A percentile compares a stretch with the other conserved stretches of the same genome.
Conservation (phyloP, 64 coral and sea anemone genomes). For the Dendrophyllia cribrosa region DNA sequence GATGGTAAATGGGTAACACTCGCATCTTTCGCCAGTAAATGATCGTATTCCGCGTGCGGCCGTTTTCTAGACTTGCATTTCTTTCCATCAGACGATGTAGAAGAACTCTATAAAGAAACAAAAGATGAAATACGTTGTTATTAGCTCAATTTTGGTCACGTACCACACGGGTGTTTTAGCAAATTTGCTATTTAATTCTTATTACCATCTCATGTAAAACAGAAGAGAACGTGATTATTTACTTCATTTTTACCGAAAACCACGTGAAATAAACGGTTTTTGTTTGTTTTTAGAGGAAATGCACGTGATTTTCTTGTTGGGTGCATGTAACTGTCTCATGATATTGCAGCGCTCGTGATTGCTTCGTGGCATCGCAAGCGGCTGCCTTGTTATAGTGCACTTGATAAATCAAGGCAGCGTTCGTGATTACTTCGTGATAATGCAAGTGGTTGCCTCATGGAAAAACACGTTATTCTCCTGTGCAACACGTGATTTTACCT, state of each 20-base stretch:
- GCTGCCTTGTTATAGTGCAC: background rate
- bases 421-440: background rate
- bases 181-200: too few species aligned
- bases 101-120: background rate
- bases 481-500: background rate
- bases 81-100: slow-evolving; percentile 2
- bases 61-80: slow-evolving; percentile 40
- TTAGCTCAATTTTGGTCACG: too few species aligned
- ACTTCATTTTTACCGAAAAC: too few species aligned
- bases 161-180: too few species aligned
- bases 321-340: background rate
- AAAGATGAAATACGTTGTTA: background rate
- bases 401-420: background rate
- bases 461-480: too few species aligned
- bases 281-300: too few species aligned
- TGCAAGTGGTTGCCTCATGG: too few species aligned
- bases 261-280: too few species aligned
- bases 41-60: background rate
- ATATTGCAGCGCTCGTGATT: background rate
- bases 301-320: background rate
- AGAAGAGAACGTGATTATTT: too few species aligned
- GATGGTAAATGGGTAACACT: background rate
- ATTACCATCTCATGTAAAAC: too few species aligned
- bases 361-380: too few species aligned
- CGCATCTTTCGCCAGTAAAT: background rate